phyloP scores from a whole-genome alignment of 2,797 vertebrate genomes.

The Cyclopterus lumpus region DNA sequence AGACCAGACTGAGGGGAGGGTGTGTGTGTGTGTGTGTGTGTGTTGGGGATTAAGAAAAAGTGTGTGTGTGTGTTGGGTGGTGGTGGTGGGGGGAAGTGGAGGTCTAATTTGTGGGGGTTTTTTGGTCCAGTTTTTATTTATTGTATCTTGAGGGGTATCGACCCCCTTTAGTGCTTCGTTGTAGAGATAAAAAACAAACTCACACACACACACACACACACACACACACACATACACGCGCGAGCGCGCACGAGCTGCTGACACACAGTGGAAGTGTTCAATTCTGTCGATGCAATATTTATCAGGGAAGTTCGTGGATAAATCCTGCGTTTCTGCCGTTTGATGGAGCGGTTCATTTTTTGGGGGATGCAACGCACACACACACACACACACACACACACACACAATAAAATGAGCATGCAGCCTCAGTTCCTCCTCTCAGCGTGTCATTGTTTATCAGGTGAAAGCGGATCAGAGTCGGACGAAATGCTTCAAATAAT shows the following conservation, averaged over 20 bases:
- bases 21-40: conserved; percentile 10
- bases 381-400: conserved; percentile 30
- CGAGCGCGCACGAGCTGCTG: conserved; percentile 13
- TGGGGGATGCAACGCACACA: conserved; percentile 1
- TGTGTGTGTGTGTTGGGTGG: not conserved
- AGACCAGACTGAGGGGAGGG: conserved; percentile 50
- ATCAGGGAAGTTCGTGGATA: conserved; percentile 74
- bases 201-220: conserved; percentile 25
- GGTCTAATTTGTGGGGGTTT: conserved; percentile 44
- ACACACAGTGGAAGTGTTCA: conserved; percentile 77
- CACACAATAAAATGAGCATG: conserved; percentile 12
- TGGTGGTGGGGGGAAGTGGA: conserved; percentile 15
- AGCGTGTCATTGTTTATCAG: not conserved
- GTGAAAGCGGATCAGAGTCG: conserved; percentile 4
- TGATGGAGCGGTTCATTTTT: conserved; percentile 26
- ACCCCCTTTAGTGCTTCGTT: conserved; percentile 45
- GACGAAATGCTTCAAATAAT: conserved; percentile 1
- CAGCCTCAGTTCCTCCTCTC: not conserved
- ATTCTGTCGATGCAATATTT: conserved; percentile 86
- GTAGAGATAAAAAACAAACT: conserved; percentile 47
- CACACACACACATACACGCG: conserved; percentile 21
- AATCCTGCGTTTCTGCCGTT: conserved; percentile 41
- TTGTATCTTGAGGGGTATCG: conserved; percentile 46
- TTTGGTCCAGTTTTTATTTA: conserved; percentile 49
- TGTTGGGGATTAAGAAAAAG: conserved; percentile 24